Percentiles rank a stretch among this genome's conserved stretches.
Evolutionary conservation across 2,888 invertebrate genomes (phyloP).

Genomic region (Stenichneumon culpator): DNA sequence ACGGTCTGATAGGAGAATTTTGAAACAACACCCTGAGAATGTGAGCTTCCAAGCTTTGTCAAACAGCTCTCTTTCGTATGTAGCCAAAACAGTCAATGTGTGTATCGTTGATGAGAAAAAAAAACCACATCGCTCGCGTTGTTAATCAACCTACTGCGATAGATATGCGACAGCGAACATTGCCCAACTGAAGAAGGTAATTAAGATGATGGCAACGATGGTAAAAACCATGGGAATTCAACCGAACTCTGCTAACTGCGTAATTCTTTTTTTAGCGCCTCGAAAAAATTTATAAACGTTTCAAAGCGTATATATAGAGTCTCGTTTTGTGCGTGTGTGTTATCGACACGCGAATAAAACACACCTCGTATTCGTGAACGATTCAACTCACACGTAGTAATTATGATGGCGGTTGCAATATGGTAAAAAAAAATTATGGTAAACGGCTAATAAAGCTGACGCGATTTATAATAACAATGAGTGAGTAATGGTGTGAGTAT

Average conservation of each 20-base stretch:
- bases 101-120: constrained; percentile 19
- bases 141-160: constrained; percentile 49
- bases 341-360: constrained; percentile 30
- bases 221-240: constrained; percentile 10
- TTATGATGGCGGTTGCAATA: constrained; percentile 73
- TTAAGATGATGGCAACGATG: constrained; percentile 27
- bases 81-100: constrained; percentile 1
- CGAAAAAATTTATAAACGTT: constrained; percentile 8
- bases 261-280: not conserved
- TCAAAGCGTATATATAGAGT: constrained; percentile 44
- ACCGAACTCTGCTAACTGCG: constrained; percentile 24
- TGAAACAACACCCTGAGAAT: constrained; percentile 57
- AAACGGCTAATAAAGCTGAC: constrained; percentile 80
- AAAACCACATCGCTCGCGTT: constrained; percentile 32
- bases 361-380: not conserved
- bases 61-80: not conserved
- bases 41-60: constrained; percentile 38
- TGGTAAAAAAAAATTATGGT: constrained; percentile 72
- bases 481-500: constrained; percentile 80
- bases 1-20: constrained; percentile 26
- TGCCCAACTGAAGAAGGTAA: constrained; percentile 28
- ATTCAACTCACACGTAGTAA: constrained; percentile 52
- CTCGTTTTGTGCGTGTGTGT: constrained; percentile 52
- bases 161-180: constrained; percentile 18
- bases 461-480: constrained; percentile 73